These are phyloP conservation scores for Drosophila flavopinicola DNA, from an alignment of 2,888 invertebrate genomes.

Conservation along the genomic window DNA sequence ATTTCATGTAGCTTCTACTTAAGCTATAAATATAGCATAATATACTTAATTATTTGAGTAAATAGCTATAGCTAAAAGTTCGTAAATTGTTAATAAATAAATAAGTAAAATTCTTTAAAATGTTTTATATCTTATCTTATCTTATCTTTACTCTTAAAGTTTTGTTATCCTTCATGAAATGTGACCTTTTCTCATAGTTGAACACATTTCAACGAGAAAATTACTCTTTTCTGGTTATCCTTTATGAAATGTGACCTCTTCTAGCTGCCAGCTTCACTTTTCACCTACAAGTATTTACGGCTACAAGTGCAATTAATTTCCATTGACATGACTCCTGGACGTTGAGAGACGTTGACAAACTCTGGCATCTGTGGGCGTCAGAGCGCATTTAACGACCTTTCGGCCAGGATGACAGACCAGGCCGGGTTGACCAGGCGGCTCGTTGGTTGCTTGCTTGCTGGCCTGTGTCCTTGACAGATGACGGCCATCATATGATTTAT, in stretches of 20 bases:
- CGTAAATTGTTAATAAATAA: too few relatives aligned
- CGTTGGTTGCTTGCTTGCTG: constrained; percentile 1
- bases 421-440: neutral
- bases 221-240: neutral
- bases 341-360: constrained; percentile 23
- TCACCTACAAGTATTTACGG: constrained; percentile 1
- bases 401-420: constrained; percentile 15
- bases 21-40: too few relatives aligned
- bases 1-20: neutral
- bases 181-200: too few relatives aligned
- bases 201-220: neutral
- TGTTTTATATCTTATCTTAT: too few relatives aligned
- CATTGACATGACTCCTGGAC: constrained; percentile 22
- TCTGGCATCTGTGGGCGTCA: constrained; percentile 21
- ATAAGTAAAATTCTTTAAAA: too few relatives aligned
- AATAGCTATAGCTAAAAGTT: too few relatives aligned
- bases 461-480: constrained; percentile 49
- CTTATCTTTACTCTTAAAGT: too few relatives aligned
- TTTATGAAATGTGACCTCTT: neutral
- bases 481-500: constrained; percentile 51
- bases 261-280: constrained; percentile 1
- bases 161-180: too few relatives aligned
- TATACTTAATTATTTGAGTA: too few relatives aligned
- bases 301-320: constrained; percentile 35
- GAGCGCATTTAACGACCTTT: constrained; percentile 26